Evolutionary conservation across 2,797 vertebrate genomes (phyloP).

Genomic region (Pyrocephalus nanus): DNA sequence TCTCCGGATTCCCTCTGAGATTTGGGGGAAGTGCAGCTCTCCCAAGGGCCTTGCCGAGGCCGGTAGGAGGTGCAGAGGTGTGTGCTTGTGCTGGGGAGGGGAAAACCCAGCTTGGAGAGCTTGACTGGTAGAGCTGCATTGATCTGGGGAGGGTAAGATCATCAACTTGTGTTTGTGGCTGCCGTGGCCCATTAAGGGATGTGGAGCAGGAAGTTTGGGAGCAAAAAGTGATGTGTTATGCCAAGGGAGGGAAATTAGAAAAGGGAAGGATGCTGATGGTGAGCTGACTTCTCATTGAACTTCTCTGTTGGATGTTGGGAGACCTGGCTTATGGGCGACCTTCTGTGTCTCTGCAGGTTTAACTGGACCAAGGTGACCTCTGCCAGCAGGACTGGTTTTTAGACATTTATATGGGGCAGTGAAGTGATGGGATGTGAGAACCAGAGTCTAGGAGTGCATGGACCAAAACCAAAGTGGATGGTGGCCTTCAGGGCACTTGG

Average conservation of each 20-base stretch:
- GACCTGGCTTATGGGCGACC: background rate
- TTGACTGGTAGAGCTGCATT: background rate
- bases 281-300: rapidly evolving
- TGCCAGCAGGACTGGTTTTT: background rate
- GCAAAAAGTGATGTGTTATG: rapidly evolving
- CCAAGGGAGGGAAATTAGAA: background rate
- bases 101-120: background rate
- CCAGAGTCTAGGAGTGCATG: rapidly evolving
- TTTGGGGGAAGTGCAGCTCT: rapidly evolving
- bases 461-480: background rate
- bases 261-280: background rate
- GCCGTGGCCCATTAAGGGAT: background rate
- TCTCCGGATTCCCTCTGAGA: background rate
- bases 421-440: background rate
- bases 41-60: rapidly evolving
- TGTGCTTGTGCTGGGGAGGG: rapidly evolving
- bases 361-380: background rate
- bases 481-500: background rate
- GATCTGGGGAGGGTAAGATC: background rate
- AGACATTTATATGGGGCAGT: background rate
- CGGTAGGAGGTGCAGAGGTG: background rate
- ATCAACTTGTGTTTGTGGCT: background rate
- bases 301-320: background rate
- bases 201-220: background rate
- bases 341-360: background rate